phyloP scores from a whole-genome alignment of 2,113 vertebrate species.

The Oryzias woworae region DNA sequence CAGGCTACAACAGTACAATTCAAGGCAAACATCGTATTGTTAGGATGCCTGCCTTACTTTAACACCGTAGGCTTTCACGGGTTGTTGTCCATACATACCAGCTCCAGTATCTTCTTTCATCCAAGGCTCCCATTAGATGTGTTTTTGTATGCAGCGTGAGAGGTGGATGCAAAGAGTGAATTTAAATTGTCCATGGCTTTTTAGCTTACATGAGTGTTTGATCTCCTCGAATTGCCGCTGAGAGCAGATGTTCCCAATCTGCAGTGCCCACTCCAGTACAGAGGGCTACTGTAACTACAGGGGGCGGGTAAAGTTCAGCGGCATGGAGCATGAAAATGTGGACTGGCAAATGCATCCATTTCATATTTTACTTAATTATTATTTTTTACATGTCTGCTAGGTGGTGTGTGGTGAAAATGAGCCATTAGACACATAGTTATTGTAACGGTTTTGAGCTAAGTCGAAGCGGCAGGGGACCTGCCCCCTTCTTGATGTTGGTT shows the following conservation, averaged over 20 bases:
- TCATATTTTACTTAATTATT: neutral
- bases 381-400: no score
- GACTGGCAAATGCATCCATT: neutral
- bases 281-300: neutral
- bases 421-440: neutral
- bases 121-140: neutral
- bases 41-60: neutral
- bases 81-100: constrained; percentile 3
- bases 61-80: neutral
- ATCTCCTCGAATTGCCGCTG: neutral
- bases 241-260: neutral
- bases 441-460: no score
- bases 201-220: neutral
- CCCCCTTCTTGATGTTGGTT: no score
- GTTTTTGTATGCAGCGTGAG: neutral
- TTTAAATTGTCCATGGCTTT: no score
- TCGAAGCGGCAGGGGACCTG: no score
- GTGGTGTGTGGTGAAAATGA: no score
- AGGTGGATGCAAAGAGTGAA: neutral
- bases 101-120: neutral
- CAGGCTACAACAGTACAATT: constrained; percentile 4
- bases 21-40: constrained; percentile 1
- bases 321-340: neutral
- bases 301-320: neutral
- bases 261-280: neutral